phyloP scores from a whole-genome alignment of 2,113 vertebrate genomes.

The Nesogale talazaci region DNA sequence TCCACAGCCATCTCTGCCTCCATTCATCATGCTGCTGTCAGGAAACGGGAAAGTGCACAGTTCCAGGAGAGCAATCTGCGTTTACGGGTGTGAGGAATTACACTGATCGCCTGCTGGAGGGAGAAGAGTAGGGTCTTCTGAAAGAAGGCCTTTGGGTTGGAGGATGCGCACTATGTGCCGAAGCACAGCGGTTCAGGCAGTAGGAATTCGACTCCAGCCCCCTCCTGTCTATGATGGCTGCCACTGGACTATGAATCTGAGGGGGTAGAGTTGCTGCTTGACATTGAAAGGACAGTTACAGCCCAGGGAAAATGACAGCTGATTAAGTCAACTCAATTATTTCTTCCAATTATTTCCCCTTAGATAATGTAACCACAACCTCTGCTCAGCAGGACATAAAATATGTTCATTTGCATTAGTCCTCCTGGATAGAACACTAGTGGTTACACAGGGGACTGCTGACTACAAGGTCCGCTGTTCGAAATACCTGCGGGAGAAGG shows the following conservation, averaged over 20 bases:
- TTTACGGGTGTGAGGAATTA: not conserved
- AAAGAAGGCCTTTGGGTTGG: not conserved
- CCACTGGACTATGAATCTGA: not conserved
- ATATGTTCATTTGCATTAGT: not conserved
- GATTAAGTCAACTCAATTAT: not conserved
- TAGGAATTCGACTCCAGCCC: not conserved
- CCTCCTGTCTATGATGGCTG: not conserved
- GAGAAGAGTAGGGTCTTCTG: not conserved
- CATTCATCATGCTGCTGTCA: constrained; percentile 47
- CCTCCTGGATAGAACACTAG: not conserved
- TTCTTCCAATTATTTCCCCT: not conserved
- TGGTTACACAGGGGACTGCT: too few relatives aligned
- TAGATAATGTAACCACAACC: not conserved
- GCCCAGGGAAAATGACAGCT: not conserved
- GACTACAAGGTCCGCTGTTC: too few relatives aligned
- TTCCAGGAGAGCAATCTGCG: not conserved
- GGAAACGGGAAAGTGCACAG: constrained; percentile 1
- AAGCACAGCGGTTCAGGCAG: not conserved
- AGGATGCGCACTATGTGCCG: not conserved
- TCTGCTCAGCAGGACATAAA: not conserved
- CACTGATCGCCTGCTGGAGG: not conserved
- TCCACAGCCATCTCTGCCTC: constrained; percentile 21
- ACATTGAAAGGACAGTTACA: not conserved
- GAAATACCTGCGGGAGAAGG: too few relatives aligned
- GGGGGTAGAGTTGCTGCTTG: not conserved